Base-by-base conservation (phyloP, 2,113 vertebrate genomes). In the Apteryx mantelli region DNA sequence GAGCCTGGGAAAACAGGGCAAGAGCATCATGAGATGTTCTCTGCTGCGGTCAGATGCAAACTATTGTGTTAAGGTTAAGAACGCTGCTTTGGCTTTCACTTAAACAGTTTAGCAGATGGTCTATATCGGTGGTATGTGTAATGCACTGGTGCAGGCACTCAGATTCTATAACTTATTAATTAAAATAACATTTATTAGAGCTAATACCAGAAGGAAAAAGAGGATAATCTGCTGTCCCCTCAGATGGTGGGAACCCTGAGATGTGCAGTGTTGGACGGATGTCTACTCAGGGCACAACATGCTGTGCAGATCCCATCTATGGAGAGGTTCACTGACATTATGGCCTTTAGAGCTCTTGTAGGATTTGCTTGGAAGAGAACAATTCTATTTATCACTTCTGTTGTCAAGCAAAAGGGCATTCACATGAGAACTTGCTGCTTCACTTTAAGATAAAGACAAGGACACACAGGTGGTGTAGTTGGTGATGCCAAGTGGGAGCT, bases 71-170 rank as follows among this genome's bases (percentile, higher is more conserved):
- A 65, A 89, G 82, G 25, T 88, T 34, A 78, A 77, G 63, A 74
- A 9, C 40, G 26, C 44, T 92, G 60, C 73, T 55, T 50, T 44
- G 89, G 66, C 60, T 95, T 92, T 13, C 7, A 68, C 40, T 95
- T 55, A 60, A 91, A 25, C 44, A 40, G 73, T 83, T 91, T 84
- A 89, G 73, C 88, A 86, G 86, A 78, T 91, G 83, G 77, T 83
- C 20, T 78, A 19, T 56, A 40, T 63, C 55, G 58, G 63, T 40
- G 48, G 10, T 38, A 55, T 13, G 30, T 65, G 30, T 58, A 48
- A 84, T 42, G 60, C 5, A 3, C 36, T 40, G 22, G 82, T 86
- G 58, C 42, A 80, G 44, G 76, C 44, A 34, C 55, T 83, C 25
- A 24, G 53, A 16, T 40, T 81, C 32, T n/a, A 13, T 80, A 34